These are phyloP conservation scores for Danio rerio DNA, from an alignment of 2,113 vertebrate species.

Conservation along the genomic window GRCz12tu NC_133179.1:11149501-11150000, in stretches of 20 bases:
- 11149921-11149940: not conserved
- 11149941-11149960: not conserved
- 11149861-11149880: not conserved
- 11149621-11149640: not conserved
- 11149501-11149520: too few species aligned
- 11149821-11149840: conserved; percentile 12
- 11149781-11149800: conserved; percentile 91
- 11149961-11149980: not conserved
- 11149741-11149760: conserved; percentile 93
- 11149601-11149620: not conserved
- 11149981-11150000: not conserved
- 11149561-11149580: not conserved
- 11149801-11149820: conserved; percentile 75
- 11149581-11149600: not conserved
- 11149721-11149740: conserved; percentile 93
- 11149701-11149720: conserved; percentile 98
- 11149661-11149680: not conserved
- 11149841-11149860: not conserved
- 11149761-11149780: conserved; percentile 94
- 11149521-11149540: too few species aligned
- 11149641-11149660: not conserved
- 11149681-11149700: conserved; percentile 83
- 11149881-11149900: not conserved
- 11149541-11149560: too few species aligned
- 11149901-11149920: not conserved